Evolutionary conservation across 2,113 vertebrate species (phyloP), one percentile per base, ranked within the genome.

Genomic region (Chascanopsetta lugubris): DNA sequence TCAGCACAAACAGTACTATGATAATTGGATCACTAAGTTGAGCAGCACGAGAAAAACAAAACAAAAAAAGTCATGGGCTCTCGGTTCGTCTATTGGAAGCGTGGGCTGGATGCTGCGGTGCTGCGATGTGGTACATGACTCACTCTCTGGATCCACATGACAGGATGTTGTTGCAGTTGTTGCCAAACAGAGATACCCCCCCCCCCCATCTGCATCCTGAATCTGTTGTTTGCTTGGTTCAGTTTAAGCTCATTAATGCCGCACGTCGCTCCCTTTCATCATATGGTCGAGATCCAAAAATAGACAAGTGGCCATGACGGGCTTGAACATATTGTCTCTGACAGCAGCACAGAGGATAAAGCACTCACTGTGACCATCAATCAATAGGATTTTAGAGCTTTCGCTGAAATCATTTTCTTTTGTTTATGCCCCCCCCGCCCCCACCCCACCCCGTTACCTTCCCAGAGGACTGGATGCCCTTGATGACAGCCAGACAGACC

Each of bases 381-480:
- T 49, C 45, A 40, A 56, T 26, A 54, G 18, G 38, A 53, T 61
- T 48, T 22, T 13, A 30, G 60, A 62, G 49, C 38, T 67, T 48
- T 54, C 55, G 58, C 18, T 43, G 10, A 42, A 71, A 56, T 29
- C 3, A 38, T 81, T 72, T 61, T 81, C 69, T 61, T 17, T 18
- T 64, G 18, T 58, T 25, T 58, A 3, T 1, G 2, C 17, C n/a
- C 54, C 60, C 11, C 48, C n/a, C n/a, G n/a, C n/a, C n/a, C n/a
- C n/a, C n/a, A n/a, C n/a, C n/a, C 46, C 29, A 36, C 12, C 11
- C 0, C n/a, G n/a, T n/a, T 87, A 99, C 97, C 94, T 99, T 99
- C 61, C 97, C 97, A 0, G 97, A 99, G 47, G 97, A 99, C 90
- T 99, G 97, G 87, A 99, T 99, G 77, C 97, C 97, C 85, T 95